phyloP scores from a whole-genome alignment of 2,797 vertebrate genomes.

The Chromis chromis region DNA sequence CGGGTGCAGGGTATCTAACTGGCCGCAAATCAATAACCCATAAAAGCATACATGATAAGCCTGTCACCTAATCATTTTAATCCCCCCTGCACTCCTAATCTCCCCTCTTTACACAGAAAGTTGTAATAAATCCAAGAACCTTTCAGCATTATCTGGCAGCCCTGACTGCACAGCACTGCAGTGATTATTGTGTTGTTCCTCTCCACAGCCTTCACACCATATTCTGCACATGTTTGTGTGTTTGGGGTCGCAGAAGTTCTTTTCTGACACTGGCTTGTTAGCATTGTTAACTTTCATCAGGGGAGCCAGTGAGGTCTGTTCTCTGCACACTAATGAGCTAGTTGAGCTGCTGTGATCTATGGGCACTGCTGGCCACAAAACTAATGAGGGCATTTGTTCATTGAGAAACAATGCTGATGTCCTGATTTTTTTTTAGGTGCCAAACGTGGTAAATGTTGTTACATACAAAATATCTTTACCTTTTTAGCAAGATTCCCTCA shows the following conservation, averaged over 20 bases:
- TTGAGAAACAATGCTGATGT: constrained; percentile 1
- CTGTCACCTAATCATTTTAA: constrained; percentile 55
- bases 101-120: constrained; percentile 33
- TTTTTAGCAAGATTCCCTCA: no score
- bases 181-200: constrained; percentile 4
- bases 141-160: constrained; percentile 1
- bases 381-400: constrained; percentile 22
- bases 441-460: no score
- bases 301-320: constrained; percentile 1
- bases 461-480: no score
- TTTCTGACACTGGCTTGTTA: constrained; percentile 30
- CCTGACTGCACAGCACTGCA: background rate
- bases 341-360: constrained; percentile 43
- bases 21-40: constrained; percentile 48
- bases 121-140: constrained; percentile 12
- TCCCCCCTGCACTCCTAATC: constrained; percentile 35
- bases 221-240: background rate
- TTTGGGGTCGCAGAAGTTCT: background rate
- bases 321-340: constrained; percentile 37
- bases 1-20: constrained; percentile 23
- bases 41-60: constrained; percentile 43
- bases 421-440: background rate
- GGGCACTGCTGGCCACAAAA: constrained; percentile 2
- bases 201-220: background rate
- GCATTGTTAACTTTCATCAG: constrained; percentile 36